Conservation (phyloP, 2,797 vertebrate genomes). For the Sebastes ruberrimus region DNA sequence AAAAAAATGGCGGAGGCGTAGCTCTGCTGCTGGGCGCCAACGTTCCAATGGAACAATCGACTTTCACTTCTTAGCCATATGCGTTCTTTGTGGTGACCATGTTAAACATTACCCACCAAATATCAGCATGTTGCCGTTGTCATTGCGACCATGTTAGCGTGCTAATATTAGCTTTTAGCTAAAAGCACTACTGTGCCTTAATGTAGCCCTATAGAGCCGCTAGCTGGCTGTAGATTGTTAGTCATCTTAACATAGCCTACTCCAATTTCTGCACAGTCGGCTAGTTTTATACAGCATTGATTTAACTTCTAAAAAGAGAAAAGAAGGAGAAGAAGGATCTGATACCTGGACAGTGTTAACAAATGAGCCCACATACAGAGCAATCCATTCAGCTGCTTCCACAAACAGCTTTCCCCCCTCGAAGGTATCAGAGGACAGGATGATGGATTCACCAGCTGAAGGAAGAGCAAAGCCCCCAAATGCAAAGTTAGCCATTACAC, state of each 20-base stretch:
- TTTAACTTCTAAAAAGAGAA: background rate
- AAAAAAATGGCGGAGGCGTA: too few species aligned
- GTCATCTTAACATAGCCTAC: background rate
- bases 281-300: background rate
- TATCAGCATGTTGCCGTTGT: background rate
- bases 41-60: too few species aligned
- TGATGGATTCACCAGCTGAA: slow-evolving; percentile 18
- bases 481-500: background rate
- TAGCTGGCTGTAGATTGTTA: background rate
- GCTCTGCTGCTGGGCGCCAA: too few species aligned
- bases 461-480: slow-evolving; percentile 7
- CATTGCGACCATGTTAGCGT: background rate
- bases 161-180: background rate
- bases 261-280: background rate
- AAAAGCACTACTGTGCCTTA: background rate
- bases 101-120: background rate
- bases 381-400: background rate
- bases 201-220: background rate
- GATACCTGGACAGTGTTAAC: background rate
- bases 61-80: too few species aligned
- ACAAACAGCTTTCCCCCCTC: background rate
- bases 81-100: background rate
- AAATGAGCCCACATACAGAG: background rate
- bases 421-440: background rate
- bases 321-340: background rate